Evolutionary conservation across 2,797 vertebrate species (phyloP).

Genomic region (Nannoperca obscura): DNA sequence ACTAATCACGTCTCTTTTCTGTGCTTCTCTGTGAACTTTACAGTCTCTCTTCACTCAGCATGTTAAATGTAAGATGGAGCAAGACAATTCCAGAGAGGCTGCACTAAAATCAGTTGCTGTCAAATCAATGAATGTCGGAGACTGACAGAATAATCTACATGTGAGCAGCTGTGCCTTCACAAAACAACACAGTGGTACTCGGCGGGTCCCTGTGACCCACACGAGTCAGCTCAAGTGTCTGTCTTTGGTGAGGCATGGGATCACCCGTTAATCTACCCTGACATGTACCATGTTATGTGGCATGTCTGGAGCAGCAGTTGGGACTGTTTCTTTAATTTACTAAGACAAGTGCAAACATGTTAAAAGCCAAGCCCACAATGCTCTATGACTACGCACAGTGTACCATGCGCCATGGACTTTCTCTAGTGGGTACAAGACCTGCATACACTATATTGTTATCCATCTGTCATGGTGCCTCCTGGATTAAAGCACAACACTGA

Average conservation of each 20-base stretch:
- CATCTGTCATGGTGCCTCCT: slow-evolving; percentile 37
- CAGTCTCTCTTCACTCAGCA: slow-evolving; percentile 33
- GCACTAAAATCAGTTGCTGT: slow-evolving; percentile 74
- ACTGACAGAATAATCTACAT: slow-evolving; percentile 68
- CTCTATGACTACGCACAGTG: slow-evolving; percentile 9
- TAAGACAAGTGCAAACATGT: slow-evolving; percentile 76
- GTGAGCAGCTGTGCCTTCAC: slow-evolving; percentile 57
- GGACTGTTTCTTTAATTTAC: slow-evolving; percentile 74
- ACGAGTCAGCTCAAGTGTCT: slow-evolving; percentile 56
- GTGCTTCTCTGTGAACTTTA: slow-evolving; percentile 49
- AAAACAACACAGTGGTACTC: slow-evolving; percentile 55
- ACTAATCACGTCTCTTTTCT: slow-evolving; percentile 40
- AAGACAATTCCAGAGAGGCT: slow-evolving; percentile 58
- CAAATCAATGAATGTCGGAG: slow-evolving; percentile 66
- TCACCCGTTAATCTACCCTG: slow-evolving; percentile 66
- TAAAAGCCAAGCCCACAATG: slow-evolving; percentile 66
- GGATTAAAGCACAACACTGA: slow-evolving; percentile 63
- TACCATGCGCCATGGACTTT: slow-evolving; percentile 27
- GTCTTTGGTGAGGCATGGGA: slow-evolving; percentile 50
- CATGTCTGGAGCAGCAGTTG: slow-evolving; percentile 64
- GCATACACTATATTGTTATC: slow-evolving; percentile 62
- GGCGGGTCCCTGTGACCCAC: slow-evolving; percentile 44
- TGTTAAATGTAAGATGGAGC: slow-evolving; percentile 64
- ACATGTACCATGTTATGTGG: slow-evolving; percentile 72
- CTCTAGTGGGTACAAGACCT: slow-evolving; percentile 57